Conservation (phyloP, 2,888 invertebrate genomes). For the Seira sanloemensis region DNA sequence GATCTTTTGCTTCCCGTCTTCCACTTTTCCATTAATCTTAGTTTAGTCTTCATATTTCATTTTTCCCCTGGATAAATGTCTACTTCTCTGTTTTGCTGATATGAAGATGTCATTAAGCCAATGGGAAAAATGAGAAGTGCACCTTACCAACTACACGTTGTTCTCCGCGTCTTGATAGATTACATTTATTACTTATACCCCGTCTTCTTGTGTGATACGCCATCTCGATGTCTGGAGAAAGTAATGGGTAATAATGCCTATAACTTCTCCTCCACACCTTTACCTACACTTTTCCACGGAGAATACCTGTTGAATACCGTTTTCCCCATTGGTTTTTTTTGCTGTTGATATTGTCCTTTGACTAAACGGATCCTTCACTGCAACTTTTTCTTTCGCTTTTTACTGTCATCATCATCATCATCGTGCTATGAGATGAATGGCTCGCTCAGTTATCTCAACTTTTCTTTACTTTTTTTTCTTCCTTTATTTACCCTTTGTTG, state of each 20-base stretch:
- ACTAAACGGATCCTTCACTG: conserved; percentile 4
- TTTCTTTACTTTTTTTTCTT: conserved; percentile 13
- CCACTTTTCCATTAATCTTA: conserved; percentile 1
- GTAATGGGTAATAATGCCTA: too few species aligned
- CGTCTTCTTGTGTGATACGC: too few species aligned
- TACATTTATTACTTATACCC: too few species aligned
- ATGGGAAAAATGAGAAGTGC: too few species aligned
- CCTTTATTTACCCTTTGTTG: conserved; percentile 15
- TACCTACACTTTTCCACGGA: not conserved
- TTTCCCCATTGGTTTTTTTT: conserved; percentile 41
- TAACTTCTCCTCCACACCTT: not conserved
- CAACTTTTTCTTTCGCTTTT: conserved; percentile 19
- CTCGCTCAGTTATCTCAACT: conserved; percentile 37
- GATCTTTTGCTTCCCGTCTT: not conserved
- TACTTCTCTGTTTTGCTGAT: not conserved
- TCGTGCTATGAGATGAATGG: conserved; percentile 42
- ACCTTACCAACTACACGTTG: too few species aligned
- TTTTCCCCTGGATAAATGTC: conserved; percentile 8
- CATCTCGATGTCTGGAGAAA: too few species aligned
- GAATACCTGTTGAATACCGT: conserved; percentile 72
- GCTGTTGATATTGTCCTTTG: conserved; percentile 12
- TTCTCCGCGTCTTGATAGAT: too few species aligned
- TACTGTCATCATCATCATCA: conserved; percentile 30
- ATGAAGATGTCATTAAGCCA: not conserved
- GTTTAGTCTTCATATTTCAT: not conserved